Evolutionary conservation across 2,888 invertebrate species (phyloP).

Genomic region (Pachydiplax longipennis): DNA sequence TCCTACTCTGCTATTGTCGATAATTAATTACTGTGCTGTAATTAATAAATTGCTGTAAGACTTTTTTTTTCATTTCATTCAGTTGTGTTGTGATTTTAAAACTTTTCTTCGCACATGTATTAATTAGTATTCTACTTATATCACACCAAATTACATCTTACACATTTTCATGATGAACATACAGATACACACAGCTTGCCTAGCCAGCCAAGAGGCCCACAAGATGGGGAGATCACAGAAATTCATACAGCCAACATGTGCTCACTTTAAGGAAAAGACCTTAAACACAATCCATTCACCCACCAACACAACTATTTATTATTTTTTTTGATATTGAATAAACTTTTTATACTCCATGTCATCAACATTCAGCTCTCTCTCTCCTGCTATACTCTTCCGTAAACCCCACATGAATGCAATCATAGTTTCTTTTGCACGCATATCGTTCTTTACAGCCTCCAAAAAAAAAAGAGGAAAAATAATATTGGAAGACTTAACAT

Average conservation of each 20-base stretch:
- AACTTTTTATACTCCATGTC: background rate
- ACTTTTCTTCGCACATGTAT: conserved; percentile 19
- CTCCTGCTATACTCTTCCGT: background rate
- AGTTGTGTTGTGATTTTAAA: conserved; percentile 12
- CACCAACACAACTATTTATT: conserved; percentile 21
- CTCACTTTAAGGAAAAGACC: conserved; percentile 25
- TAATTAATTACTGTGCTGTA: conserved; percentile 37
- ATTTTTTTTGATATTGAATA: background rate
- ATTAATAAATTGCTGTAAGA: conserved; percentile 34
- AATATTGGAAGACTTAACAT: conserved; percentile 26
- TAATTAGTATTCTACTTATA: conserved; percentile 21
- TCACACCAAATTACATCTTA: conserved; percentile 43
- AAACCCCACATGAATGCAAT: background rate
- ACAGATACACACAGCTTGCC: conserved; percentile 2
- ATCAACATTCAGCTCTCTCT: background rate
- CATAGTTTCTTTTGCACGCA: background rate
- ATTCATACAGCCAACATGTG: conserved; percentile 41
- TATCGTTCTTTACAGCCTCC: conserved; percentile 15
- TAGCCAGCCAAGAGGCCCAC: conserved; percentile 32
- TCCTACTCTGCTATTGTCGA: conserved; percentile 38
- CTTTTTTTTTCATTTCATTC: conserved; percentile 1
- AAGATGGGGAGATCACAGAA: conserved; percentile 42
- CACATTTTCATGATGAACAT: conserved; percentile 37
- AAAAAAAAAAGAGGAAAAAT: conserved; percentile 10
- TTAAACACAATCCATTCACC: conserved; percentile 8